A percentile compares a stretch with the other conserved stretches of the same genome.
Evolutionary conservation across 2,113 vertebrate genomes (phyloP).

Genomic region (Platysternon megacephalum): DNA sequence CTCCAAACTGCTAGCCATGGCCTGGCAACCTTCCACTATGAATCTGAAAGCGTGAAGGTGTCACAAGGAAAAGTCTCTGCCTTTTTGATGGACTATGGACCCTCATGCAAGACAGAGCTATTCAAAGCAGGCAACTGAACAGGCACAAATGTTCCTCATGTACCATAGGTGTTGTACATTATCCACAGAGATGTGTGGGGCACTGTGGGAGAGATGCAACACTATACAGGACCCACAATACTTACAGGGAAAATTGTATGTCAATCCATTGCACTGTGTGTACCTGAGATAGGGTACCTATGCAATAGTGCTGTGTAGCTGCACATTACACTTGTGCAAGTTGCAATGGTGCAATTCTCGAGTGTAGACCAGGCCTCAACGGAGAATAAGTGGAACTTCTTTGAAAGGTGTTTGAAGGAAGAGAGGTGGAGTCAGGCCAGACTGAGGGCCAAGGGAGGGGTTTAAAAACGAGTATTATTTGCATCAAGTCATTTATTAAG

Average conservation of each 20-base stretch:
- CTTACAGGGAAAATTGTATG: not conserved
- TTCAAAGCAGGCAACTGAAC: not conserved
- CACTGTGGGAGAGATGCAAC: rapidly evolving
- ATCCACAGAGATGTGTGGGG: not conserved
- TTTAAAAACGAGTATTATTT: not conserved
- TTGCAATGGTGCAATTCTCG: not conserved
- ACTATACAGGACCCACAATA: not conserved
- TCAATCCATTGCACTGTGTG: not conserved
- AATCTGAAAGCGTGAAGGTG: not conserved
- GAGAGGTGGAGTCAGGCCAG: not conserved
- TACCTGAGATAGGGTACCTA: not conserved
- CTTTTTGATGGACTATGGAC: not conserved
- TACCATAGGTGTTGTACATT: not conserved
- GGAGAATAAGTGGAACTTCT: not conserved
- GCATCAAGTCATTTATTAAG: not conserved
- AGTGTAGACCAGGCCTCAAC: not conserved
- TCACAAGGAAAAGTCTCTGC: not conserved
- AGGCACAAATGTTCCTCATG: not conserved
- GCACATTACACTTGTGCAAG: not conserved
- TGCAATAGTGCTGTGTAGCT: not conserved
- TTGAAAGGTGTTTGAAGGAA: not conserved
- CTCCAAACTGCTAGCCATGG: not conserved
- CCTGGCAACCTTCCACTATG: not conserved
- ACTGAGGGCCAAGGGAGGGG: not conserved
- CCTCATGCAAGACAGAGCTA: not conserved